A percentile compares a stretch with the other conserved stretches of the same genome.
Evolutionary conservation across 2,888 invertebrate species (phyloP).

Genomic region (Noctua fimbriata): DNA sequence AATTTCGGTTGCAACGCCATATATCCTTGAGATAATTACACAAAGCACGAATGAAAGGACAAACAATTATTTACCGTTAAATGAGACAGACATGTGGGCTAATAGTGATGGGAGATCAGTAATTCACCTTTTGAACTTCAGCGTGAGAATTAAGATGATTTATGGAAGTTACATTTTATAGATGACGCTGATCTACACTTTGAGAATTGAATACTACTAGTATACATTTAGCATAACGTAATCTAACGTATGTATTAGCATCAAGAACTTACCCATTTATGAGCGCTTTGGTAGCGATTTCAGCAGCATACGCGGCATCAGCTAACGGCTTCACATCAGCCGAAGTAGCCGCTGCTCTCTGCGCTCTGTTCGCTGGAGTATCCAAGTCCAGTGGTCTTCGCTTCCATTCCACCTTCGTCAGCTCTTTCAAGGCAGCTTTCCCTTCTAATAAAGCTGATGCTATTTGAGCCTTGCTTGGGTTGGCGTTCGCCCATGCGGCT

Average conservation of each 20-base stretch:
- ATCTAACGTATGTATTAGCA: background rate
- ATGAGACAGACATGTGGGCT: background rate
- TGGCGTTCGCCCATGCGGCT: constrained; percentile 72
- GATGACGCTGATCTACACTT: too few relatives aligned
- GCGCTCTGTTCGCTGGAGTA: constrained; percentile 93
- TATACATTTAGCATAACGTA: background rate
- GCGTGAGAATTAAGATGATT: background rate
- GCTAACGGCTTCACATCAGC: constrained; percentile 91
- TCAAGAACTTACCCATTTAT: constrained; percentile 81
- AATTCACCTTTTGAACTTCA: background rate
- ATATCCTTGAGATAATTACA: background rate
- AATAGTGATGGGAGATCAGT: background rate
- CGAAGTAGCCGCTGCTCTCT: constrained; percentile 92
- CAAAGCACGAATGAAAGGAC: background rate
- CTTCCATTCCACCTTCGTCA: constrained; percentile 89
- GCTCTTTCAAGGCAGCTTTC: constrained; percentile 89
- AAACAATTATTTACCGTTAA: background rate
- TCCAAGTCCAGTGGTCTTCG: constrained; percentile 86
- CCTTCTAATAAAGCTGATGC: constrained; percentile 90
- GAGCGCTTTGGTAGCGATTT: constrained; percentile 92
- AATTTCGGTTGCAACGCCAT: background rate
- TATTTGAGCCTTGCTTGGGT: constrained; percentile 81
- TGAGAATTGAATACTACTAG: background rate
- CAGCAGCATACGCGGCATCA: constrained; percentile 92
- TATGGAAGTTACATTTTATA: background rate